These are phyloP conservation scores for Troides helena DNA, from an alignment of 2,888 invertebrate species.

Conservation along the genomic window DNA sequence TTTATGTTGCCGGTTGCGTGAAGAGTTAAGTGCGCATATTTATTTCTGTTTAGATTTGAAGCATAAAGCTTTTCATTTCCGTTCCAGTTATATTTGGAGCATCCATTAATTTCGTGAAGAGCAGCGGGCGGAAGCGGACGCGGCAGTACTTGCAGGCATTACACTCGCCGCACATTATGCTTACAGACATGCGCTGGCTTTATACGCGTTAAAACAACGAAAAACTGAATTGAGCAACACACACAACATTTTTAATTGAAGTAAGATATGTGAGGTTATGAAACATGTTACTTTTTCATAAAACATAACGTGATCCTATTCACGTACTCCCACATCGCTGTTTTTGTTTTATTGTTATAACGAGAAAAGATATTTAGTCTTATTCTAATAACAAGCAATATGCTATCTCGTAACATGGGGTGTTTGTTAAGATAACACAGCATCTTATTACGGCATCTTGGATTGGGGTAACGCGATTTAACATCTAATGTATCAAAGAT, in stretches of 20 bases:
- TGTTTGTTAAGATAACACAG: too few relatives aligned
- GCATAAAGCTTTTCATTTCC: constrained; percentile 34
- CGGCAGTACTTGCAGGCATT: constrained; percentile 24
- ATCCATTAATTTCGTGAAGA: constrained; percentile 61
- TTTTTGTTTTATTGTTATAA: neutral
- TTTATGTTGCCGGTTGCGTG: constrained; percentile 5
- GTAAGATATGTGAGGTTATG: constrained; percentile 11
- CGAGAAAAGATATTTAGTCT: too few relatives aligned
- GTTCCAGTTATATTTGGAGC: constrained; percentile 57
- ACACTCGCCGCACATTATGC: constrained; percentile 25
- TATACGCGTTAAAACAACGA: constrained; percentile 23
- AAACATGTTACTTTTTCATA: constrained; percentile 7
- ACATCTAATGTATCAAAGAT: too few relatives aligned
- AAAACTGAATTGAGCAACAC: constrained; percentile 16
- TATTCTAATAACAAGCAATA: too few relatives aligned
- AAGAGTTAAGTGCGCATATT: constrained; percentile 18
- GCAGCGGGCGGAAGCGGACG: constrained; percentile 41
- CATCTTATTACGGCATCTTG: too few relatives aligned
- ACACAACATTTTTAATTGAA: constrained; percentile 3
- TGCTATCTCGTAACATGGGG: too few relatives aligned
- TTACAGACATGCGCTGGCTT: constrained; percentile 23
- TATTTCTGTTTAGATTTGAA: constrained; percentile 23
- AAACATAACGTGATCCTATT: neutral
- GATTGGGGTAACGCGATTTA: too few relatives aligned
- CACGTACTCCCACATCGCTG: neutral